Percentiles rank a stretch among this genome's conserved stretches.
Evolutionary conservation across 2,113 vertebrate genomes (phyloP).

Genomic region (Capra hircus): DNA sequence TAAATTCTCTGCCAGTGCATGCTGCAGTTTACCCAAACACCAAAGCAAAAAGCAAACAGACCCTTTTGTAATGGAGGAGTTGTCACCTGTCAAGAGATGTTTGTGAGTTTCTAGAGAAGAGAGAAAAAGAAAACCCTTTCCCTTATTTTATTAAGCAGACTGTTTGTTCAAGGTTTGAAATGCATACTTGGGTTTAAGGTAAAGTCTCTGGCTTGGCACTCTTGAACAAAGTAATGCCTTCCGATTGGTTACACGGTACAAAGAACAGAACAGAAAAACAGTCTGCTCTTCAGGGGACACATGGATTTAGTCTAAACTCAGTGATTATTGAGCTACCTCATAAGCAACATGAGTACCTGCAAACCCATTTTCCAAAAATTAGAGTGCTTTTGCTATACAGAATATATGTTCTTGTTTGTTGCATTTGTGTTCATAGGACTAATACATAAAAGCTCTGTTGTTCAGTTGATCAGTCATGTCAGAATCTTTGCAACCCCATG

Average conservation of each 20-base stretch:
- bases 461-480: background rate
- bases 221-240: conserved; percentile 45
- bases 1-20: conserved; percentile 79
- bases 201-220: conserved; percentile 56
- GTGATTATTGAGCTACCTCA: background rate
- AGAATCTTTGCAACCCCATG: background rate
- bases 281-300: background rate
- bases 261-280: conserved; percentile 34
- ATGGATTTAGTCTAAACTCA: background rate
- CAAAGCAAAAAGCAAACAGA: conserved; percentile 83
- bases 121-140: conserved; percentile 74
- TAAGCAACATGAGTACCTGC: background rate
- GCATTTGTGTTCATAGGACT: background rate
- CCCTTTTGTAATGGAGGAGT: conserved; percentile 77
- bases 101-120: conserved; percentile 81
- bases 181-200: conserved; percentile 73
- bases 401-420: background rate
- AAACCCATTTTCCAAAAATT: background rate
- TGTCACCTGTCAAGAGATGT: conserved; percentile 82
- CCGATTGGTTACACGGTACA: conserved; percentile 44
- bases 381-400: background rate
- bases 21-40: conserved; percentile 76
- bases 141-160: conserved; percentile 74
- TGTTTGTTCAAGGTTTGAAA: conserved; percentile 83
- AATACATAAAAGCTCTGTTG: background rate